Percentiles rank a stretch among this genome's conserved stretches.
These are phyloP conservation scores for Platygyra sinensis DNA, from an alignment of 64 coral and sea anemone genomes.

Conservation along the genomic window DNA sequence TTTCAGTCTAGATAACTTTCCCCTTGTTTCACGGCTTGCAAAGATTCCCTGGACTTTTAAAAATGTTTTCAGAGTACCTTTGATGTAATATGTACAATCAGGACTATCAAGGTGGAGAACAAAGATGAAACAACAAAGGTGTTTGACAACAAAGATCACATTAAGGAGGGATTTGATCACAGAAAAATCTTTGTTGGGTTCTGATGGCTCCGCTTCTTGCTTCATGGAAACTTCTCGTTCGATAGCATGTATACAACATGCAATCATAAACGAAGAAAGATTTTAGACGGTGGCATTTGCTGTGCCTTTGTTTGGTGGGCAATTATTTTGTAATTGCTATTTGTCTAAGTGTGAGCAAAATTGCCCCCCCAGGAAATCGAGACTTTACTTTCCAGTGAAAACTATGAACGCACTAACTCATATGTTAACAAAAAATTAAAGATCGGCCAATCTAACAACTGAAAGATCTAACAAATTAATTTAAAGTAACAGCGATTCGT, in stretches of 20 bases:
- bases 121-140: neutral
- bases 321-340: too few species aligned
- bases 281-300: too few species aligned
- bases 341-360: too few species aligned
- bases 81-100: neutral
- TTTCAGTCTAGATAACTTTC: too few species aligned
- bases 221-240: too few species aligned
- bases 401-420: neutral
- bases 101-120: neutral
- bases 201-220: too few species aligned
- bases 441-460: neutral
- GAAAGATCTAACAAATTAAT: neutral
- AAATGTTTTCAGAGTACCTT: neutral
- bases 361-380: neutral
- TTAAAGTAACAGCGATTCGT: neutral
- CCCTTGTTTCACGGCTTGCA: neutral
- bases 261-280: too few species aligned
- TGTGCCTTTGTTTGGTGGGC: too few species aligned
- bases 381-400: neutral
- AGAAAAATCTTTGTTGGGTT: too few species aligned
- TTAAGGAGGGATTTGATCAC: neutral
- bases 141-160: neutral
- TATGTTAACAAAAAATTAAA: neutral
- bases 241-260: too few species aligned
- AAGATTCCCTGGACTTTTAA: neutral